A percentile compares a stretch with the other conserved stretches of the same genome.
phyloP scores from a whole-genome alignment of 1,140 invertebrate species.

The Drosophila truncata region DNA sequence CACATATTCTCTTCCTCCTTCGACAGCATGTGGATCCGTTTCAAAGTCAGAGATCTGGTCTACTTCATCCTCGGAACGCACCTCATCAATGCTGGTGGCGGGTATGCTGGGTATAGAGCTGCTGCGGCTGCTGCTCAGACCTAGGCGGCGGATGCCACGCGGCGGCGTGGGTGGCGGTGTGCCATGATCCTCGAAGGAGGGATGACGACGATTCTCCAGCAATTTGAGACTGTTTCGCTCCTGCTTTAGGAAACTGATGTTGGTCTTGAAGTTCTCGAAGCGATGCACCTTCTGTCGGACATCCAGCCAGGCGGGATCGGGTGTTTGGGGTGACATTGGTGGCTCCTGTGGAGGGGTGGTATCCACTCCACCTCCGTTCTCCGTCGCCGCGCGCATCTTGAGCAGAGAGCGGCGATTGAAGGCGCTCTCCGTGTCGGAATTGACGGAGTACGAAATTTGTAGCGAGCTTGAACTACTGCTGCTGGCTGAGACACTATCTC shows the following conservation, averaged over 20 bases:
- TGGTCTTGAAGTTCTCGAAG: slow-evolving; percentile 67
- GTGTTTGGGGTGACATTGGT: slow-evolving; percentile 36
- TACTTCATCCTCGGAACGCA: slow-evolving; percentile 80
- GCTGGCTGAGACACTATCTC: slow-evolving; percentile 8
- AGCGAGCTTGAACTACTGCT: slow-evolving; percentile 68
- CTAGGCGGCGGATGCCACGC: slow-evolving; percentile 44
- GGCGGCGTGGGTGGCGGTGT: slow-evolving; percentile 51
- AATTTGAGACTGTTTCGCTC: slow-evolving; percentile 63
- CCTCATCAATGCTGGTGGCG: slow-evolving; percentile 73
- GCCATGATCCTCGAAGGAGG: slow-evolving; percentile 41
- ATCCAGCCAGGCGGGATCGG: slow-evolving; percentile 72
- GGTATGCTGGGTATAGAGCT: slow-evolving; percentile 51
- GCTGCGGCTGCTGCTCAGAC: slow-evolving; percentile 23
- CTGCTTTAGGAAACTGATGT: slow-evolving; percentile 45
- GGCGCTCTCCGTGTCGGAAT: slow-evolving; percentile 73
- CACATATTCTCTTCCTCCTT: slow-evolving; percentile 21
- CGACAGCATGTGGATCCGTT: slow-evolving; percentile 34
- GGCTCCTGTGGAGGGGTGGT: neutral
- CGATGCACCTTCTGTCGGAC: slow-evolving; percentile 77
- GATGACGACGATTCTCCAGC: slow-evolving; percentile 63
- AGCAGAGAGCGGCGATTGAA: slow-evolving; percentile 63
- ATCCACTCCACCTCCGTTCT: slow-evolving; percentile 14
- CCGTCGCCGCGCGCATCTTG: slow-evolving; percentile 59
- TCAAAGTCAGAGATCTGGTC: slow-evolving; percentile 79
- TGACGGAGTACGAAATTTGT: slow-evolving; percentile 69